Base-by-base conservation (phyloP, 2,888 invertebrate genomes). In the Torymus aiolomorphi region DNA sequence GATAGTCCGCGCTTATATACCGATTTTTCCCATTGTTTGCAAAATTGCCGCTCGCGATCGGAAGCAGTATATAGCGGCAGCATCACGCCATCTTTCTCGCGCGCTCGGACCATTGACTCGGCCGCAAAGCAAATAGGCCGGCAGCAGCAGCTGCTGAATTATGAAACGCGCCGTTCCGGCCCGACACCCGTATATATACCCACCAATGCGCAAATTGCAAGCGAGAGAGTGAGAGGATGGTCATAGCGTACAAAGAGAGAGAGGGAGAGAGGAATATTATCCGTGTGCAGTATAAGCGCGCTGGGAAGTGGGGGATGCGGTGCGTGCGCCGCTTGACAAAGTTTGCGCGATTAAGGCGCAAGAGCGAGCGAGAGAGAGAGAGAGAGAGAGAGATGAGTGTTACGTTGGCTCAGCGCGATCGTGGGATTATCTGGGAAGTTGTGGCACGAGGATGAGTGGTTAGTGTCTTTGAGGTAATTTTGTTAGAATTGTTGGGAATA, bases 111-210 rank as follows among this genome's bases (percentile, higher is more conserved):
- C 73, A 80, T 80, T 77, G 77, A 69, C 65, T 69, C 59, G 14
- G 61, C 51, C 76, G 75, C 78, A 82, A 76, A 79, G 79, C 82
- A 80, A 80, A 82, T 82, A 77, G 72, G 73, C 76, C 66, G 61
- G 70, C 5, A 61, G 24, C 3, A 2, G 24, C 24, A 2, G 31
- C 31, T 31, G 31, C 71, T 83, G 82, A 82, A 83, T 83, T 80
- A 80, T 78, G 76, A 80, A 82, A 82, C 78, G 66, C 74, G 42
- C 71, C 59, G 63, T 65, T 70, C 57, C 71, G 65, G 52, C 2
- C 57, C 49, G 61, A 61, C 66, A 72, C 70, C 63, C 31, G 62
- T 31, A 31, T 8, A 31, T 31, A 31, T 3, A 31, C 31, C 31
- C 3, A 8, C 8, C 31, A 31, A 31, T 3, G 72, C 78, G 76